phyloP scores from a whole-genome alignment of 2,797 vertebrate genomes.

The Myotis planiceps region DNA sequence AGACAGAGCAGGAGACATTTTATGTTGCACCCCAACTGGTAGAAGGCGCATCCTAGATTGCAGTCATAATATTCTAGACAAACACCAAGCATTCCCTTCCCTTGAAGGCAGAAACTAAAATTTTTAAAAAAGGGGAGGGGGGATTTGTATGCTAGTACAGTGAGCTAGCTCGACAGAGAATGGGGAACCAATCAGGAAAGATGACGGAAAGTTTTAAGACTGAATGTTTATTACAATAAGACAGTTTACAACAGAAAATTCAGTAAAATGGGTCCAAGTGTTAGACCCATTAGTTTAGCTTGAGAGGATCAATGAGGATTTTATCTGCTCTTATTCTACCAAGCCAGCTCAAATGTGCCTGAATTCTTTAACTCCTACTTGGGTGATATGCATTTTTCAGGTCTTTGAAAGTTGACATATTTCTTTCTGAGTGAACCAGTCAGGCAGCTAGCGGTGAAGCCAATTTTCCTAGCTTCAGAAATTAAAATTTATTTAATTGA shows the following conservation, averaged over 20 bases:
- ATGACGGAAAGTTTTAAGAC: background rate
- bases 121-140: background rate
- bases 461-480: slow-evolving; percentile 79
- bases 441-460: slow-evolving; percentile 73
- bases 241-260: background rate
- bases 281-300: slow-evolving; percentile 21
- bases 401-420: slow-evolving; percentile 64
- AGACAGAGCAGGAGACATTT: slow-evolving; percentile 50
- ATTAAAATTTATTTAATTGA: slow-evolving; percentile 78
- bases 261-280: background rate
- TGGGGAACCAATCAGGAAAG: background rate
- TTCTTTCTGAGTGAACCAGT: slow-evolving; percentile 78
- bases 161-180: background rate
- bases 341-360: slow-evolving; percentile 59
- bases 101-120: background rate
- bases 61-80: slow-evolving; percentile 67
- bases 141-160: background rate
- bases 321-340: slow-evolving; percentile 61
- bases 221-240: background rate
- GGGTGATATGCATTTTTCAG: slow-evolving; percentile 31
- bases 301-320: background rate
- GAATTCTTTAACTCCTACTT: slow-evolving; percentile 67
- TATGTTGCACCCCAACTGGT: background rate
- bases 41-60: background rate
- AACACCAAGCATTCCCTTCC: background rate